phyloP scores from a whole-genome alignment of 2,797 vertebrate species.

The Hemitrygon akajei region DNA sequence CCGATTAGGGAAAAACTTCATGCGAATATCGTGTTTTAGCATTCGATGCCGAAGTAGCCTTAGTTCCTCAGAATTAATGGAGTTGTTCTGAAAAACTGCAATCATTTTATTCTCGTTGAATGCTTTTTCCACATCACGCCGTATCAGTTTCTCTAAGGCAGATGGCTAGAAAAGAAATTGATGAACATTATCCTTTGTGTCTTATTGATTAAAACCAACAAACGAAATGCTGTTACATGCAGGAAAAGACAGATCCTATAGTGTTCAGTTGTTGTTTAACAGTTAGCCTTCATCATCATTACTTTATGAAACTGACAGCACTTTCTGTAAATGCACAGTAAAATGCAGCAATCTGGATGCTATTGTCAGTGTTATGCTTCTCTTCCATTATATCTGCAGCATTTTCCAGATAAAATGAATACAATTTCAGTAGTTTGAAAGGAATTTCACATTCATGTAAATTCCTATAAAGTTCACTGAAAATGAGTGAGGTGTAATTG shows the following conservation, averaged over 20 bases:
- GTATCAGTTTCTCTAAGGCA: constrained; percentile 54
- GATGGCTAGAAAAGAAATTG: constrained; percentile 49
- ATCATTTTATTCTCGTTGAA: constrained; percentile 75
- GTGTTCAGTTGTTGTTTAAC: too few relatives aligned
- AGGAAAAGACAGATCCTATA: background rate
- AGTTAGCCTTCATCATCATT: too few relatives aligned
- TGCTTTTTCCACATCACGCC: constrained; percentile 53
- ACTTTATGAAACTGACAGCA: too few relatives aligned
- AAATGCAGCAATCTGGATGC: too few relatives aligned
- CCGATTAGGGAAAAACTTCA: constrained; percentile 76
- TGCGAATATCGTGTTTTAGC: constrained; percentile 60
- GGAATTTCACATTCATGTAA: too few relatives aligned
- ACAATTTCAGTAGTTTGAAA: too few relatives aligned
- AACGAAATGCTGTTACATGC: background rate
- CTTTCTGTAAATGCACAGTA: too few relatives aligned
- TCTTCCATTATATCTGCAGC: too few relatives aligned
- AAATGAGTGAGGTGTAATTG: too few relatives aligned
- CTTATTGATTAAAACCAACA: background rate
- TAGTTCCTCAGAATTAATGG: constrained; percentile 62
- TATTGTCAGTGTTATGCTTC: too few relatives aligned
- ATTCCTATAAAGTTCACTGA: too few relatives aligned
- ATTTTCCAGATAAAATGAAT: too few relatives aligned
- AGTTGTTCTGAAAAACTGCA: constrained; percentile 73
- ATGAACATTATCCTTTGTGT: background rate
- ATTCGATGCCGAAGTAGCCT: constrained; percentile 62